These are phyloP conservation scores for Drepanosiphum platanoidis DNA, from an alignment of 2,888 invertebrate genomes.

Conservation along the genomic window DNA sequence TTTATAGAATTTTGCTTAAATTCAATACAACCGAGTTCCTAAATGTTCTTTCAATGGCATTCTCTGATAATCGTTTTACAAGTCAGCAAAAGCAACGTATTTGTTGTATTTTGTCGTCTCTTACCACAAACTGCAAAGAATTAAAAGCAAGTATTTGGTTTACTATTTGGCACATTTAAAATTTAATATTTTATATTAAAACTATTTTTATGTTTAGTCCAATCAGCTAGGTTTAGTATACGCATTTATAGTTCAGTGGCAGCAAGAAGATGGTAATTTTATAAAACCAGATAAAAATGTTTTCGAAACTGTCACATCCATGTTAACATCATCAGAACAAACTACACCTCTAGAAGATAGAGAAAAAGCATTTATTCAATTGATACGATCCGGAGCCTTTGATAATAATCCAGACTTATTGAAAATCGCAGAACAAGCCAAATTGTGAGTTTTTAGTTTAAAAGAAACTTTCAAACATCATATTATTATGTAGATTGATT, in stretches of 20 bases:
- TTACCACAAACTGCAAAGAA: conserved; percentile 54
- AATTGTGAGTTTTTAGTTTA: conserved; percentile 70
- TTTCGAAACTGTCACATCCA: conserved; percentile 40
- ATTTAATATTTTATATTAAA: background rate
- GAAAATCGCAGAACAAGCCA: conserved; percentile 73
- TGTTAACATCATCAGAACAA: conserved; percentile 41
- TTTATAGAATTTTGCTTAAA: conserved; percentile 74
- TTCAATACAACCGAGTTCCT: conserved; percentile 88
- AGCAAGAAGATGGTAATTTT: conserved; percentile 47
- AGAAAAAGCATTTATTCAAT: conserved; percentile 78
- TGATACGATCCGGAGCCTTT: conserved; percentile 74
- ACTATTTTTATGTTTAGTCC: conserved; percentile 47
- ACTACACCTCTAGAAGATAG: conserved; percentile 69
- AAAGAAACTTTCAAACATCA: conserved; percentile 1
- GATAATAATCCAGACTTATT: conserved; percentile 73
- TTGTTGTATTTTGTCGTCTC: conserved; percentile 77
- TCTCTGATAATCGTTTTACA: conserved; percentile 82
- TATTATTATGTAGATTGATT: background rate
- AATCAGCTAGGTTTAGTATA: conserved; percentile 60
- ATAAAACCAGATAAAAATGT: conserved; percentile 38
- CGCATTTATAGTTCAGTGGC: conserved; percentile 58
- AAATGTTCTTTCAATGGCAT: conserved; percentile 85
- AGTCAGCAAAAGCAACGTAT: conserved; percentile 80
- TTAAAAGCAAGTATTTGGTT: conserved; percentile 56
- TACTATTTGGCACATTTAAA: background rate